Conservation (phyloP, 2,797 vertebrate species). For the Helicolenus hilgendorfi region DNA sequence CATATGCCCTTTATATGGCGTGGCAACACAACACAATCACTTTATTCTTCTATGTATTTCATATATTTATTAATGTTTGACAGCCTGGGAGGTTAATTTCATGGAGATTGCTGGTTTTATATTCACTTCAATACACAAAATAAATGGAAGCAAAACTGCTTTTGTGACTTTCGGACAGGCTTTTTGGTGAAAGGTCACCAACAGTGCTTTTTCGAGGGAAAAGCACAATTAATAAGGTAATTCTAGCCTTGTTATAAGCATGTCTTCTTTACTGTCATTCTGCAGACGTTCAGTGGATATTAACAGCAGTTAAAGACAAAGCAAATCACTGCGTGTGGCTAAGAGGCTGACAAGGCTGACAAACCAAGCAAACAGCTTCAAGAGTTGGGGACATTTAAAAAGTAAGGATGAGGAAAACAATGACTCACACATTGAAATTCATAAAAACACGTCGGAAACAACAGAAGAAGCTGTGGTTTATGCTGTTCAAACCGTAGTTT, state of each 20-base stretch:
- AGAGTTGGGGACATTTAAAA: neutral
- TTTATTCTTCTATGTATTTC: neutral
- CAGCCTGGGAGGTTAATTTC: neutral
- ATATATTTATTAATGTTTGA: neutral
- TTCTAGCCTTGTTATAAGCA: neutral
- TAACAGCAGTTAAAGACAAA: neutral
- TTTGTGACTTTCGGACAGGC: neutral
- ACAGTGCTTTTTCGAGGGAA: neutral
- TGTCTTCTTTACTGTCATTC: neutral
- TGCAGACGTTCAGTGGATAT: neutral
- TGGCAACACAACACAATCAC: neutral
- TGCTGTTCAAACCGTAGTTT: neutral
- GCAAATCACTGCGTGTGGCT: neutral
- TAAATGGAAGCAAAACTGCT: neutral
- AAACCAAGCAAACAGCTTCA: neutral
- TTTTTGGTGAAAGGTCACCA: neutral
- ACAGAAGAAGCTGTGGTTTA: neutral
- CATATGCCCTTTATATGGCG: neutral
- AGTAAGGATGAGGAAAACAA: neutral
- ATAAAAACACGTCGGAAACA: neutral
- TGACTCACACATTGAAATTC: neutral
- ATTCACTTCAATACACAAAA: neutral
- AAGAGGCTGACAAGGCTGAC: neutral
- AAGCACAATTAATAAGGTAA: neutral
- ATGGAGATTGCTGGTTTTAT: constrained; percentile 16